Evolutionary conservation across 1,140 invertebrate species (phyloP).

Genomic region (Hydropsyche tenuis): DNA sequence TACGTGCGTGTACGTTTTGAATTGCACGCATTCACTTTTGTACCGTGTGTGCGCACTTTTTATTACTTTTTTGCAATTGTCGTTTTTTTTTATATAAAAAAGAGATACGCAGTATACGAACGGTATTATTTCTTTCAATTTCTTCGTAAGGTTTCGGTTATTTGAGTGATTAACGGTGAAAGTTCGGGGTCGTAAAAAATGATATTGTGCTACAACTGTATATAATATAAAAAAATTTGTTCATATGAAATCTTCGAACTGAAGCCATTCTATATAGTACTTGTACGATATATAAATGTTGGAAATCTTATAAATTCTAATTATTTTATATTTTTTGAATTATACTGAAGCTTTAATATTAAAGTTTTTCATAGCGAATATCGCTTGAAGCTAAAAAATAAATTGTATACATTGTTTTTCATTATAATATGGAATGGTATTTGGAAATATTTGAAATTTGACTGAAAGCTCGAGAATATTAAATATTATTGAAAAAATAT

Average conservation of each 20-base stretch:
- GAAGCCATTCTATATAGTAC: neutral
- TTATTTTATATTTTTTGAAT: too few relatives aligned
- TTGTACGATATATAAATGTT: too few relatives aligned
- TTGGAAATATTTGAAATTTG: neutral
- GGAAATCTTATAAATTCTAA: too few relatives aligned
- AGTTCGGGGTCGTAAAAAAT: neutral
- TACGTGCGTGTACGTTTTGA: neutral
- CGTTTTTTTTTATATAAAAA: neutral
- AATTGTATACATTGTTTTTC: too few relatives aligned
- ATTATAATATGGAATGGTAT: neutral
- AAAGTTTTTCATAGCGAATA: too few relatives aligned
- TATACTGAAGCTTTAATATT: too few relatives aligned
- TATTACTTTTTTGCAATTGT: neutral
- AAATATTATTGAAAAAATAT: constrained; percentile 10
- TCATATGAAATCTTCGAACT: neutral
- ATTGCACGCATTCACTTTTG: too few relatives aligned
- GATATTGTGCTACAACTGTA: neutral
- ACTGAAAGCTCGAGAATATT: neutral
- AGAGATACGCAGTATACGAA: constrained; percentile 26
- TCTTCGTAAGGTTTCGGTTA: too few relatives aligned
- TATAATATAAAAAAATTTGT: neutral
- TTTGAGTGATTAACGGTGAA: neutral
- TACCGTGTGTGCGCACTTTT: too few relatives aligned
- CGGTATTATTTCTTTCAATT: too few relatives aligned
- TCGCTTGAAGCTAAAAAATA: too few relatives aligned